These are phyloP conservation scores for Ceratotherium simum DNA, from an alignment of 2,113 vertebrate species.

Conservation along the genomic window DNA sequence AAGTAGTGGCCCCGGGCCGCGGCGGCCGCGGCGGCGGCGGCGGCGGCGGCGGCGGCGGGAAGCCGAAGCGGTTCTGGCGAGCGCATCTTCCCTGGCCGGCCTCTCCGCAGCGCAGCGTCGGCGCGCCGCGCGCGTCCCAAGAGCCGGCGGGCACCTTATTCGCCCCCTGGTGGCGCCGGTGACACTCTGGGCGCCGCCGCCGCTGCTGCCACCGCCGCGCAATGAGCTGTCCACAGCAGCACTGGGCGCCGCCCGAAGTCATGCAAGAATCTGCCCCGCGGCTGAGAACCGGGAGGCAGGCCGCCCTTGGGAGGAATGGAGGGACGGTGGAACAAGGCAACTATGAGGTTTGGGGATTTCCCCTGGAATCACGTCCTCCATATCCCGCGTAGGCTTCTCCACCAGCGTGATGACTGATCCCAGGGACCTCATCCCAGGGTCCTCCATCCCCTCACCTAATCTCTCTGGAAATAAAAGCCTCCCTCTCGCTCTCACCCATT, in stretches of 20 bases:
- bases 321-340: neutral
- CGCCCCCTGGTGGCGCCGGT: conserved; percentile 75
- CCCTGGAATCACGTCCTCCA: neutral
- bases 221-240: conserved; percentile 83
- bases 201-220: neutral
- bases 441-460: neutral
- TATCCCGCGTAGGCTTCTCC: neutral
- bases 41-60: neutral
- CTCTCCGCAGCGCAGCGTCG: neutral
- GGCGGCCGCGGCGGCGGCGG: neutral
- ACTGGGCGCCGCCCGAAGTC: conserved; percentile 61
- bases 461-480: conserved; percentile 12
- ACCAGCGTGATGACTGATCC: neutral
- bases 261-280: neutral
- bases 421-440: neutral
- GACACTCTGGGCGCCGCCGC: neutral
- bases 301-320: neutral
- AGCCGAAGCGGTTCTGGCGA: neutral
- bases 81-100: neutral
- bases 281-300: neutral
- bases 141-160: neutral
- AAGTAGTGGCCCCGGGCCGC: neutral
- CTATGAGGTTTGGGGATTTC: neutral
- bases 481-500: neutral
- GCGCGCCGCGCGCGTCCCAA: neutral